These are phyloP conservation scores for Trididemnum clinides DNA, from an alignment of 23 tunicate species.

Conservation along the genomic window DNA sequence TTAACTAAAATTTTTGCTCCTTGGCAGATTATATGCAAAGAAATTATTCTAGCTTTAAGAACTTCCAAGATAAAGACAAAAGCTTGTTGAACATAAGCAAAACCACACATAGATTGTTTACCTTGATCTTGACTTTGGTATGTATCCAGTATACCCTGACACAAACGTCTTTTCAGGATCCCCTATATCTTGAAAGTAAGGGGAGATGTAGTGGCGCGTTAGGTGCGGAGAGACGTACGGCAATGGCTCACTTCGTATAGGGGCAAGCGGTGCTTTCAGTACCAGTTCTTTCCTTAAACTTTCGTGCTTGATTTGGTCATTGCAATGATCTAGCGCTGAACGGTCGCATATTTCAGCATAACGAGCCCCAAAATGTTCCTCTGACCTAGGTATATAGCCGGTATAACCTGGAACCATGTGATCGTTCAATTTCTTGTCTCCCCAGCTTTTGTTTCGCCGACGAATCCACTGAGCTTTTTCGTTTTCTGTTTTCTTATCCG, in stretches of 20 bases:
- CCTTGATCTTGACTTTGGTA: conserved; percentile 88
- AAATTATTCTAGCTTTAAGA: no score
- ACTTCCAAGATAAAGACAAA: no score
- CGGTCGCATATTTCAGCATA: conserved; percentile 76
- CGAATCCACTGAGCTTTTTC: conserved; percentile 53
- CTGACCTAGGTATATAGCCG: conserved; percentile 79
- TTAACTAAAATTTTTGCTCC: no score
- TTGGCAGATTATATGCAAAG: no score
- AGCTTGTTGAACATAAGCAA: no score
- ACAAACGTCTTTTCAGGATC: conserved; percentile 76
- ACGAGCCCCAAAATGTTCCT: conserved; percentile 82
- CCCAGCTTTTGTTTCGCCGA: conserved; percentile 84
- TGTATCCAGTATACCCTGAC: conserved; percentile 93
- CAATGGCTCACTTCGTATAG: conserved; percentile 52
- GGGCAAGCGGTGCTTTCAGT: conserved; percentile 16
- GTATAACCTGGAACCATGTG: conserved; percentile 95
- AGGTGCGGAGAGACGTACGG: conserved; percentile 72
- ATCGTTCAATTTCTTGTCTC: conserved; percentile 73
- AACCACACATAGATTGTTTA: no score
- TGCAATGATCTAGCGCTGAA: conserved; percentile 44
- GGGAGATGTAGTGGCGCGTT: conserved; percentile 74
- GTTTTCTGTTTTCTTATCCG: neutral
- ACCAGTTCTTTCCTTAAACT: neutral
- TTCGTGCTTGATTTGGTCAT: neutral
- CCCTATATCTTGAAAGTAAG: conserved; percentile 68